phyloP scores from a whole-genome alignment of 2,888 invertebrate species.

The Eremobia ochroleuca region DNA sequence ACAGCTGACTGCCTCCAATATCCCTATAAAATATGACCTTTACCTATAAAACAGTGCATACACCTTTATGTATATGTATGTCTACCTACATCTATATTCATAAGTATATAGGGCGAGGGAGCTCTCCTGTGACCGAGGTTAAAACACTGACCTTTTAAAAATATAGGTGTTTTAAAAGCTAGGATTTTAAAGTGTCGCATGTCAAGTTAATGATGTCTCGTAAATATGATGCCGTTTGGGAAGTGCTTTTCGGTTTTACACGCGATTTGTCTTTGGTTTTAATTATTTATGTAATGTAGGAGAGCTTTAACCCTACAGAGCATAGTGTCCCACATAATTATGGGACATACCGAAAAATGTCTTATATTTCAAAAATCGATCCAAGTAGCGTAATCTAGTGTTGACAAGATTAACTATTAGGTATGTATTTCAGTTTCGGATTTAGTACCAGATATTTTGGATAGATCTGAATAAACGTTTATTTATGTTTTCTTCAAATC shows the following conservation, averaged over 20 bases:
- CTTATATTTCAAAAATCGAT: too few relatives aligned
- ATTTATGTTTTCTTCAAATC: too few relatives aligned
- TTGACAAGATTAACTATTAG: too few relatives aligned
- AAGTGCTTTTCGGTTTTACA: conserved; percentile 12
- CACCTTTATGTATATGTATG: not conserved
- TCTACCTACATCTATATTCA: too few relatives aligned
- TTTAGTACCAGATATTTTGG: too few relatives aligned
- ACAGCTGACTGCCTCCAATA: conserved; percentile 46
- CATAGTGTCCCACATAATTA: too few relatives aligned
- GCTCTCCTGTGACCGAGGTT: conserved; percentile 9
- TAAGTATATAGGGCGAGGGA: conserved; percentile 26
- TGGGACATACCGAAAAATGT: too few relatives aligned
- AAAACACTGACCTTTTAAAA: conserved; percentile 50
- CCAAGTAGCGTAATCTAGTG: too few relatives aligned
- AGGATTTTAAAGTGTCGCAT: conserved; percentile 24
- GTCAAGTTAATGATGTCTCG: conserved; percentile 20
- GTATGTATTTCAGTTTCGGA: too few relatives aligned
- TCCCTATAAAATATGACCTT: conserved; percentile 46
- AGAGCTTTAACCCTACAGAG: too few relatives aligned
- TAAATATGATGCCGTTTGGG: conserved; percentile 38
- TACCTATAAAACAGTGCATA: not conserved
- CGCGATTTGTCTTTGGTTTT: not conserved
- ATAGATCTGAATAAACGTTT: too few relatives aligned
- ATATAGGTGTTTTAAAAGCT: conserved; percentile 31
- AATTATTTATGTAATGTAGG: not conserved